Conservation (phyloP, 2,888 invertebrate genomes). For the Heliconius ismenius region DNA sequence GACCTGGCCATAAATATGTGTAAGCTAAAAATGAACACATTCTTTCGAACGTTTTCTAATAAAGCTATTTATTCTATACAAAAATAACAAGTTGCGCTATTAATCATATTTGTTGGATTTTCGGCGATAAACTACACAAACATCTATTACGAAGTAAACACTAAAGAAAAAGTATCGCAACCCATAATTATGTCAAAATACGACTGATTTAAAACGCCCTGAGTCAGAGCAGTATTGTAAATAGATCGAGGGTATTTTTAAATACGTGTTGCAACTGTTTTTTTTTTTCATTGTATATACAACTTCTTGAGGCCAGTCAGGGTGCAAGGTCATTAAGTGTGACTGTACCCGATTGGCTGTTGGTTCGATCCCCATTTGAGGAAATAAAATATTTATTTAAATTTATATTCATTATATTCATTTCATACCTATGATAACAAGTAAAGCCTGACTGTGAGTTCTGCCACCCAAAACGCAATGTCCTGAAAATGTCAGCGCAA, state of each 20-base stretch:
- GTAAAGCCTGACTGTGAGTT: too few relatives aligned
- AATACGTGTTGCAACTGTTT: constrained; percentile 12
- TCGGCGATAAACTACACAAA: constrained; percentile 26
- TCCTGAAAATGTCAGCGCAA: too few relatives aligned
- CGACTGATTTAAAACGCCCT: constrained; percentile 44
- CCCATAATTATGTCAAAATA: constrained; percentile 45
- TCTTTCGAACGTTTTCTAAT: background rate
- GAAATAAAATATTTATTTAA: too few relatives aligned
- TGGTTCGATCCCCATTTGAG: too few relatives aligned
- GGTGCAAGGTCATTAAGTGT: too few relatives aligned
- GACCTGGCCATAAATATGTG: background rate
- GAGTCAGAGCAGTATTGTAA: constrained; percentile 40
- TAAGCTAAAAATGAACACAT: background rate
- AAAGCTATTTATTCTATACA: background rate
- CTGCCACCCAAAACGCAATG: too few relatives aligned
- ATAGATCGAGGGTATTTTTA: constrained; percentile 37
- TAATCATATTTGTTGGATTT: constrained; percentile 35
- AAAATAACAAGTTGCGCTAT: background rate
- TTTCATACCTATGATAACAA: too few relatives aligned
- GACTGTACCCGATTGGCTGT: too few relatives aligned
- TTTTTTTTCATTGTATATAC: background rate
- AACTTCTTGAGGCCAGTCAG: too few relatives aligned
- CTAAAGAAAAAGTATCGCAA: constrained; percentile 29
- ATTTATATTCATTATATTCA: too few relatives aligned
- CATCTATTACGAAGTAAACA: constrained; percentile 40